Evolutionary conservation across 1,140 invertebrate genomes (phyloP), one percentile per base, ranked within the genome.

Genomic region (Brachionus manjavacas): DNA sequence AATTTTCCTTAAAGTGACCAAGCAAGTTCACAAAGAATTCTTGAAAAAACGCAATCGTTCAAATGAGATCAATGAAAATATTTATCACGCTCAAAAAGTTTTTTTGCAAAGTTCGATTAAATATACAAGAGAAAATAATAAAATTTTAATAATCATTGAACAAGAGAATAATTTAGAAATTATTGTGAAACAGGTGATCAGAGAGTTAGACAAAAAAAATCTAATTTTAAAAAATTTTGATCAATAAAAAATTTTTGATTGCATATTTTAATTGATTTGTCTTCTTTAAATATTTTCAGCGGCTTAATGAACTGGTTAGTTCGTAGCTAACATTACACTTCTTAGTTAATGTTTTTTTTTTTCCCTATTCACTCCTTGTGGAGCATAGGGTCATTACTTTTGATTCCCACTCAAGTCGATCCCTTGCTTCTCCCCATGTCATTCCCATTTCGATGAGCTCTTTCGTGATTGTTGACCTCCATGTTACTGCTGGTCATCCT

Each of bases 11-110:
- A 46, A n/a, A 28, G 72, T 76, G 2, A 49, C 4, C n/a, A 52
- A 76, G 28, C 1, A 16, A 1, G 16, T 76, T 46, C 72, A 76
- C 46, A 46, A 35, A 76, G 16, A 76, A 76, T 76, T 76, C 16
- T n/a, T 76, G 12, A 46, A 49, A 28, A 76, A 76, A 52, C 41
- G 72, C 28, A 76, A 76, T 49, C 16, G 72, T 14, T 49, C 46
- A 35, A 49, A 9, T n/a, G 72, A 76, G 23, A 46, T 76, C 4
- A 76, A 49, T 23, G 72, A 76, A 49, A 76, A 76, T 28, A 76
- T 76, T 49, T 76, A 49, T 28, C 9, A 76, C 1, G 41, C 41
- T 49, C 72, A 76, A 49, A 23, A 76, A 49, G 41, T 76, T 16
- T 76, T 76, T 76, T 35, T 49, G 23, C 1, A 49, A 12, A 25